phyloP scores from a whole-genome alignment of 2,113 vertebrate species.

The Petroica traversi region DNA sequence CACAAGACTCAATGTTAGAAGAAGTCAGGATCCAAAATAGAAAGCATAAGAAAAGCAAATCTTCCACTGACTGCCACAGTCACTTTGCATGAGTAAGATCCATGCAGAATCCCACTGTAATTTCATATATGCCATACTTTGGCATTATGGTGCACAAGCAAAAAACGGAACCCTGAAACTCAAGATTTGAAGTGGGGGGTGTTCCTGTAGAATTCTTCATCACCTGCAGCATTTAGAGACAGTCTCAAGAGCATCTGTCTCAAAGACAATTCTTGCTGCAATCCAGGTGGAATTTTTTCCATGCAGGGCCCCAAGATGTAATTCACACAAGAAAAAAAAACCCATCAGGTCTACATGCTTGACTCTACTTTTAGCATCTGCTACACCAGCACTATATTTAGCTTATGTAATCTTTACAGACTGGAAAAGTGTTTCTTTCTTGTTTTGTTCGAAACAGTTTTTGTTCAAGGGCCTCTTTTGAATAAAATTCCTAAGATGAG shows the following conservation, averaged over 20 bases:
- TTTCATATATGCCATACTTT: background rate
- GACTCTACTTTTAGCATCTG: background rate
- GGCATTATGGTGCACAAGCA: background rate
- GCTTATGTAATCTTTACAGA: background rate
- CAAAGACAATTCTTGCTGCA: background rate
- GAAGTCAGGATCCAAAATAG: background rate
- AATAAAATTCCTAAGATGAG: background rate
- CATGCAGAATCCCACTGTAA: background rate
- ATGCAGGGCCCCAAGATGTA: background rate
- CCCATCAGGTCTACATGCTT: background rate
- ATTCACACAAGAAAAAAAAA: background rate
- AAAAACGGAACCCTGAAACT: background rate
- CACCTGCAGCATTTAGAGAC: background rate
- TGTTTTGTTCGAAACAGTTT: background rate
- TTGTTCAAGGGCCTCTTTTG: background rate
- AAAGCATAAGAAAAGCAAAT: background rate
- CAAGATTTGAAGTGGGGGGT: background rate
- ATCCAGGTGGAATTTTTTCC: background rate
- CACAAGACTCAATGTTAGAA: background rate
- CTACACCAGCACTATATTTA: background rate
- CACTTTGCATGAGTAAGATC: background rate
- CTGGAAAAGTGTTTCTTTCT: background rate
- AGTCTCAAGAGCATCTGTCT: background rate
- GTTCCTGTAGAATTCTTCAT: background rate
- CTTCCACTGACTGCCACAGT: background rate